A percentile compares a stretch with the other conserved stretches of the same genome.
phyloP scores from a whole-genome alignment of 2,113 vertebrate species.

The Cariama cristata region DNA sequence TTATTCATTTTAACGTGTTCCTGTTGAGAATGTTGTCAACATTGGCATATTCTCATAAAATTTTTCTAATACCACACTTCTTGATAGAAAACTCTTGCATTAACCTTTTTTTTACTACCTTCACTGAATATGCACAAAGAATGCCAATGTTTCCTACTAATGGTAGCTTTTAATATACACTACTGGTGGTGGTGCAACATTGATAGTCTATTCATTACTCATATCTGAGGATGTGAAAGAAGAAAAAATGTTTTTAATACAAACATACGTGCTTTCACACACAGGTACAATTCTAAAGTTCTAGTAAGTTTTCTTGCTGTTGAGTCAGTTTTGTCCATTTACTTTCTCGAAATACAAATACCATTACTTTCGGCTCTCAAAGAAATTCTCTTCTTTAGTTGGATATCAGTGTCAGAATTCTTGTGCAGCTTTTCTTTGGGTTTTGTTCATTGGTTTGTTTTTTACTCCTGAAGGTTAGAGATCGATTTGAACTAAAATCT shows the following conservation, averaged over 20 bases:
- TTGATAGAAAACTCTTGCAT: background rate
- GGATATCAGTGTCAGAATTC: background rate
- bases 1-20: background rate
- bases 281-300: background rate
- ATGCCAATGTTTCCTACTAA: background rate
- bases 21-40: background rate
- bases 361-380: background rate
- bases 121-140: background rate
- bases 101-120: background rate
- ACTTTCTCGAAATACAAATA: background rate
- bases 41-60: background rate
- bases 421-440: background rate
- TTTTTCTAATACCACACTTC: background rate
- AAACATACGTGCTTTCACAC: background rate
- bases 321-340: background rate
- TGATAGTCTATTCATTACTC: background rate
- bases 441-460: background rate
- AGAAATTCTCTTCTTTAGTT: background rate
- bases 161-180: background rate
- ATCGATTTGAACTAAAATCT: constrained; percentile 90
- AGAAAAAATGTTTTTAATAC: background rate
- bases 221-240: background rate
- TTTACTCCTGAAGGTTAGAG: constrained; percentile 82
- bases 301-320: background rate
- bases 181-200: background rate